Percentiles rank a stretch among this genome's conserved stretches.
Conservation (phyloP, 2,797 vertebrate genomes). For the Notolepis coatsorum region DNA sequence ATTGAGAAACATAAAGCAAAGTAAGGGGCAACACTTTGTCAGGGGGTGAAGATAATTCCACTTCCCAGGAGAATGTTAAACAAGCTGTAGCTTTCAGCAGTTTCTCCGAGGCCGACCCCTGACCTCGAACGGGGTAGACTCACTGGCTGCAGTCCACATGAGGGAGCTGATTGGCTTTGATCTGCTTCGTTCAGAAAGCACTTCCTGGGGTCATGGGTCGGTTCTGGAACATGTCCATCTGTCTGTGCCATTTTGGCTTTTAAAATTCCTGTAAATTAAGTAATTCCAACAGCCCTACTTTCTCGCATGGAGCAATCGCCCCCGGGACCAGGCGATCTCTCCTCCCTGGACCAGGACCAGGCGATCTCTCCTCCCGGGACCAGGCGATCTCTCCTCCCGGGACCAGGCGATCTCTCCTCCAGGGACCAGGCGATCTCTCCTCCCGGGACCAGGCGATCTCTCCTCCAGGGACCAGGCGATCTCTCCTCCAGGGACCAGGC, state of each 20-base stretch:
- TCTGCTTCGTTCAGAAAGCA: conserved; percentile 77
- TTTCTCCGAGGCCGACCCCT: conserved; percentile 73
- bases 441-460: too few species aligned
- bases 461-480: too few species aligned
- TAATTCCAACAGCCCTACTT: conserved; percentile 71
- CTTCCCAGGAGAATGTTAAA: conserved; percentile 76
- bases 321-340: conserved; percentile 36
- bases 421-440: conserved; percentile 38
- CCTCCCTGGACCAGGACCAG: too few species aligned
- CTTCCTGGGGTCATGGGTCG: conserved; percentile 83
- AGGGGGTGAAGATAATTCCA: conserved; percentile 72
- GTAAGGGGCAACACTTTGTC: conserved; percentile 71
- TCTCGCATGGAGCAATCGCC: conserved; percentile 48
- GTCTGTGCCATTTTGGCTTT: conserved; percentile 82
- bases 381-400: too few species aligned
- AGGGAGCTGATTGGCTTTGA: conserved; percentile 85
- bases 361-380: too few species aligned
- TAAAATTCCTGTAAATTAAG: conserved; percentile 83
- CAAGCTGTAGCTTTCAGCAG: conserved; percentile 70
- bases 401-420: too few species aligned
- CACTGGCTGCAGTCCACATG: conserved; percentile 73
- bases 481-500: too few species aligned
- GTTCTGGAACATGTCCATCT: conserved; percentile 84
- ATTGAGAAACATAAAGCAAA: conserved; percentile 36
- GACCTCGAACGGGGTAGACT: conserved; percentile 76